Evolutionary conservation across 2,888 invertebrate species (phyloP).

Genomic region (Auanema freiburgensis): DNA sequence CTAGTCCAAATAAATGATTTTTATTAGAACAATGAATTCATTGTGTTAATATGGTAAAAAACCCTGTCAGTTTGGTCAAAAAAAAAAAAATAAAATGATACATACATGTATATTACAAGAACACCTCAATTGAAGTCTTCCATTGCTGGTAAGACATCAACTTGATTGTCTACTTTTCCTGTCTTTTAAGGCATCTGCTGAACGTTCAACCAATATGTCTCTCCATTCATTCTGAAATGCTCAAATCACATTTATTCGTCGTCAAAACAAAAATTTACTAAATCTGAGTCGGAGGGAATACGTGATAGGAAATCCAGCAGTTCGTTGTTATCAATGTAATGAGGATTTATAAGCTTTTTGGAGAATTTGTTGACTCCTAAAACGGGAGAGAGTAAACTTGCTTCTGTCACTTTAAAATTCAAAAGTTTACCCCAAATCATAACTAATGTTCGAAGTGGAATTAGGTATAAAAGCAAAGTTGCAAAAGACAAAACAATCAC

Average conservation of each 20-base stretch:
- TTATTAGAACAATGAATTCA: too few relatives aligned
- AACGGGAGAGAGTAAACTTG: conserved; percentile 10
- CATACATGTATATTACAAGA: background rate
- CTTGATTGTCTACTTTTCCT: too few relatives aligned
- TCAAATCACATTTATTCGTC: background rate
- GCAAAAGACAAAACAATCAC: conserved; percentile 78
- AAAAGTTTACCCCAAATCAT: conserved; percentile 80
- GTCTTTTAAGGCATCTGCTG: too few relatives aligned
- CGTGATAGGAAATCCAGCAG: conserved; percentile 88
- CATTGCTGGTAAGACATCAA: background rate
- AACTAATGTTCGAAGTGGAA: conserved; percentile 85
- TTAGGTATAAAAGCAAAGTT: conserved; percentile 80
- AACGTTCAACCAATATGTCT: conserved; percentile 1
- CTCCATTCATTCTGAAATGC: conserved; percentile 5
- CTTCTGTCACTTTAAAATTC: background rate
- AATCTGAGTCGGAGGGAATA: conserved; percentile 88
- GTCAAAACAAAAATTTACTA: conserved; percentile 72
- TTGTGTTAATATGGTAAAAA: too few relatives aligned
- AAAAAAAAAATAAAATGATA: too few relatives aligned
- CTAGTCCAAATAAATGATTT: too few relatives aligned
- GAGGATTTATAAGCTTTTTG: conserved; percentile 85
- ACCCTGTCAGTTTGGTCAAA: too few relatives aligned
- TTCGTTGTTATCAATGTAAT: conserved; percentile 95
- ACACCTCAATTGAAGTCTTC: background rate
- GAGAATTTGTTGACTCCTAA: conserved; percentile 85